Evolutionary conservation across 2,888 invertebrate genomes (phyloP).

Genomic region (Drosophila stalkeri): DNA sequence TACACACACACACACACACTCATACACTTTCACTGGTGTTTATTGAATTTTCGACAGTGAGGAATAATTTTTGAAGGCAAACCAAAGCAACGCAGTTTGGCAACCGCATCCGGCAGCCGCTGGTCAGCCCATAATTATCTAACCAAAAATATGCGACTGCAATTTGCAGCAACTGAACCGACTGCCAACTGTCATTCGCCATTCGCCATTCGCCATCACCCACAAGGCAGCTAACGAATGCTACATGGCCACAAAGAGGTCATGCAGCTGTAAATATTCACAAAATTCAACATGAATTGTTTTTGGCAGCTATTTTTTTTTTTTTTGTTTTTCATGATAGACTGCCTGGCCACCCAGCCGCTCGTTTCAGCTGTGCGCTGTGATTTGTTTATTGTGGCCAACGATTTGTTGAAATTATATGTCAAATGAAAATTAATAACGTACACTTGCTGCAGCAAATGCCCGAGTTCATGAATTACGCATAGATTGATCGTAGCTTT

Average conservation of each 20-base stretch:
- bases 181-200: not conserved
- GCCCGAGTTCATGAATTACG: not conserved
- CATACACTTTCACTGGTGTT: constrained; percentile 13
- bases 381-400: constrained; percentile 44
- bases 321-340: not conserved
- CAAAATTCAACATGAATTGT: constrained; percentile 27
- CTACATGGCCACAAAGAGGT: constrained; percentile 34
- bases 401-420: constrained; percentile 32
- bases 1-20: constrained; percentile 8
- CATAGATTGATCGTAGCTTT: not conserved
- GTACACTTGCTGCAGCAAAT: not conserved
- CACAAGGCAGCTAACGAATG: constrained; percentile 4
- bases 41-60: constrained; percentile 66
- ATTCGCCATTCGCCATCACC: no score
- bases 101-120: constrained; percentile 60
- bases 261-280: constrained; percentile 36
- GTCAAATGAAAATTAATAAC: constrained; percentile 1
- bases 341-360: no score
- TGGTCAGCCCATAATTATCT: constrained; percentile 68
- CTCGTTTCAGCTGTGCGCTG: constrained; percentile 6
- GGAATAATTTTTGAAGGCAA: constrained; percentile 48
- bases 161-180: constrained; percentile 33
- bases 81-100: constrained; percentile 66
- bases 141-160: constrained; percentile 65
- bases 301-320: not conserved